Percentiles rank a stretch among this genome's conserved stretches.
phyloP scores from a whole-genome alignment of 2,797 vertebrate species.

The Gastrophryne carolinensis region DNA sequence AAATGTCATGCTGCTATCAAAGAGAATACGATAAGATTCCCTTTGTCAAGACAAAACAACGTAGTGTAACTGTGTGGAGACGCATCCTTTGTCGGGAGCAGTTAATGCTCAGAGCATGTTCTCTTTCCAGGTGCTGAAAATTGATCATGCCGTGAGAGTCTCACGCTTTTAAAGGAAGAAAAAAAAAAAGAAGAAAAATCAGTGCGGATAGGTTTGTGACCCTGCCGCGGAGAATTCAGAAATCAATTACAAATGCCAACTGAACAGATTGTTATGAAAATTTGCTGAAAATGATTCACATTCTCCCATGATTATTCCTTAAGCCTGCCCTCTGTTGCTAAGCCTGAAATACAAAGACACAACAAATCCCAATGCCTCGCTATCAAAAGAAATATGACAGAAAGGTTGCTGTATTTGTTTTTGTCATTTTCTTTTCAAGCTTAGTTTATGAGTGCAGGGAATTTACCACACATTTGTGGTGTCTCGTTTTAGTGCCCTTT shows the following conservation, averaged over 20 bases:
- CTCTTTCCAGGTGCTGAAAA: constrained; percentile 25
- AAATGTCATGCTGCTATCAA: constrained; percentile 47
- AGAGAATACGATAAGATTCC: constrained; percentile 31
- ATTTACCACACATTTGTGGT: no score
- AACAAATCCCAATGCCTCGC: constrained; percentile 2
- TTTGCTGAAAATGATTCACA: constrained; percentile 18
- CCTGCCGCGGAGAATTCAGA: constrained; percentile 24
- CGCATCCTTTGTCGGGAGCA: constrained; percentile 17
- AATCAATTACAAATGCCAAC: constrained; percentile 44
- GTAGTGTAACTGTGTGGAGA: constrained; percentile 22
- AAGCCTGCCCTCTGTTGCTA: constrained; percentile 15
- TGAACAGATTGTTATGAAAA: constrained; percentile 38
- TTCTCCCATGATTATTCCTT: constrained; percentile 15
- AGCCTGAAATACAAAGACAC: constrained; percentile 6
- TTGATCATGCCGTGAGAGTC: constrained; percentile 30
- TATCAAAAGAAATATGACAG: constrained; percentile 16
- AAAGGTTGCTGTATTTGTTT: not conserved
- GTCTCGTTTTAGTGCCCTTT: no score
- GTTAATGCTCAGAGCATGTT: constrained; percentile 25
- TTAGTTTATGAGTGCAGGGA: no score
- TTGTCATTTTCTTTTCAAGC: not conserved
- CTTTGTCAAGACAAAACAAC: constrained; percentile 40
- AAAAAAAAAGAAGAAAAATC: no score
- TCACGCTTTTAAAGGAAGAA: not conserved
- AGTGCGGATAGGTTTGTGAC: constrained; percentile 7